These are phyloP conservation scores for Morbakka virulenta DNA, from an alignment of 30 jellyfish, hydroid and myxozoan genomes.

Conservation along the genomic window DNA sequence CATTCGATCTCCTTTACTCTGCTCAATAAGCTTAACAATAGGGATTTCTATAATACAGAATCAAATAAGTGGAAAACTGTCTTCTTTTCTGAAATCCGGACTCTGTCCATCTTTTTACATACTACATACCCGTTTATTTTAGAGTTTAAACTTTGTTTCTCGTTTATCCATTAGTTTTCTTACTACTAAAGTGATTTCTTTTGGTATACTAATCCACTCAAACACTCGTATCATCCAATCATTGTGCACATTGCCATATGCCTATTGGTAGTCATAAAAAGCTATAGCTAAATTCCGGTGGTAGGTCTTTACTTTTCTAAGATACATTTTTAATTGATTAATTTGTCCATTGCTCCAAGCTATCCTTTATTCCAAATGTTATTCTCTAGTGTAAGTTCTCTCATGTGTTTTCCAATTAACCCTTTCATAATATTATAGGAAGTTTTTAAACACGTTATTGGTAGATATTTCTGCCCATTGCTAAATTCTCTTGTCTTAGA, in stretches of 20 bases:
- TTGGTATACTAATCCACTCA: no score
- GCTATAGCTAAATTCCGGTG: no score
- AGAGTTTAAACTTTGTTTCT: background rate
- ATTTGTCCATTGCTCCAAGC: no score
- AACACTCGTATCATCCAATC: no score
- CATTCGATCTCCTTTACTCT: background rate
- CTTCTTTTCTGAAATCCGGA: constrained; percentile 10
- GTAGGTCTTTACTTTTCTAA: no score
- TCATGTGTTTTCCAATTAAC: background rate
- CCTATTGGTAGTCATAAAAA: no score
- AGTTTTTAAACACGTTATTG: constrained; percentile 9
- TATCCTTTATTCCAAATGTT: no score
- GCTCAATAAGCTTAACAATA: background rate
- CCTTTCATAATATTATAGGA: constrained; percentile 18
- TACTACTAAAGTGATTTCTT: no score
- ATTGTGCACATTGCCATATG: no score
- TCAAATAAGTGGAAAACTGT: background rate
- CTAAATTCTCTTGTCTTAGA: constrained; percentile 1
- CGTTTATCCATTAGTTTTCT: no score
- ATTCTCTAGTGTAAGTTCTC: no score
- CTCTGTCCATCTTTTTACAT: background rate
- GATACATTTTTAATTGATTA: no score
- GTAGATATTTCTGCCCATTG: constrained; percentile 7
- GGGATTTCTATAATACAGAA: background rate
- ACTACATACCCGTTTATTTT: background rate